These are phyloP conservation scores for Condylura cristata DNA, from an alignment of 2,113 vertebrate genomes.

Conservation along the genomic window DNA sequence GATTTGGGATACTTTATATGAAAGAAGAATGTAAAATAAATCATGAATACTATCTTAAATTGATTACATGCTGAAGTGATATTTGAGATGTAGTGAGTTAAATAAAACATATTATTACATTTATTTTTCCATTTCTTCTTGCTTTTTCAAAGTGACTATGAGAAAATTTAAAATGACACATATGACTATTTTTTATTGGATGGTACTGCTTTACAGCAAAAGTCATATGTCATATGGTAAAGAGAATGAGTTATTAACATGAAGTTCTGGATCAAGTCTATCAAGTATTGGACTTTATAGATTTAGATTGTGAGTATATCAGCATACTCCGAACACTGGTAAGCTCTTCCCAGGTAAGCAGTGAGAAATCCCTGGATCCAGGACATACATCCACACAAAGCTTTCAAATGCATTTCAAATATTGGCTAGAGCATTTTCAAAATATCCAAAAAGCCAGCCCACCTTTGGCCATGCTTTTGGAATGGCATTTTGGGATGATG, in stretches of 20 bases:
- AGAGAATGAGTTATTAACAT: not conserved
- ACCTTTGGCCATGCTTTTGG: not conserved
- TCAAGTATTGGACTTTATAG: not conserved
- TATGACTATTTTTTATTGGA: not conserved
- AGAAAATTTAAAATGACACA: not conserved
- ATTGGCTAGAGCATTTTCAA: not conserved
- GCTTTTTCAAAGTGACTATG: not conserved
- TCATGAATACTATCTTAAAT: not conserved
- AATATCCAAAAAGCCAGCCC: not conserved
- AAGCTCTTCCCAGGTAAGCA: no score
- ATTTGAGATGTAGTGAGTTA: not conserved
- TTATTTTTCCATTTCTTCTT: not conserved
- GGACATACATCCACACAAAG: not conserved
- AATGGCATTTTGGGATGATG: not conserved
- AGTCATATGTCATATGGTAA: not conserved
- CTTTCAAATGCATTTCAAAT: not conserved
- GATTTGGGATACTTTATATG: not conserved
- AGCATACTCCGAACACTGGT: no score
- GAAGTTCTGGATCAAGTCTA: not conserved
- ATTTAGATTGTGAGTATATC: not conserved
- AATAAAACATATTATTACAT: not conserved
- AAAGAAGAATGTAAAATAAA: not conserved
- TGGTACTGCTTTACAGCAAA: not conserved
- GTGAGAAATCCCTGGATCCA: no score
- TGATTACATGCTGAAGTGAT: not conserved